Base-by-base conservation (phyloP, 2,888 invertebrate species). In the Drosophila picticornis region DNA sequence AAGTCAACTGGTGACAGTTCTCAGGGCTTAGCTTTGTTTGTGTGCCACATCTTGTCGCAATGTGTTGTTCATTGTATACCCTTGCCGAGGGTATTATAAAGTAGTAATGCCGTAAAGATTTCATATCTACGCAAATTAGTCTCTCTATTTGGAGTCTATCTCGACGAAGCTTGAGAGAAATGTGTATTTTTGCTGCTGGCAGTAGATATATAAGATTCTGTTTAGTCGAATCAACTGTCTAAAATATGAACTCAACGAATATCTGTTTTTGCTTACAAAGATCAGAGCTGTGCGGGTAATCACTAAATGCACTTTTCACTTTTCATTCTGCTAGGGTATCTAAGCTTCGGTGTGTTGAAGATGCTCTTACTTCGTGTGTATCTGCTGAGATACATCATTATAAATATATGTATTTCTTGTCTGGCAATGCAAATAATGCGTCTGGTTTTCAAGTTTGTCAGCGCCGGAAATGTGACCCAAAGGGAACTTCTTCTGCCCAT, bases 351-450 rank as follows among this genome's bases (percentile, higher is more conserved):
- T 10, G 25, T 36, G 36, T 7, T 16, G 16, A 10, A 25, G 3
- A 3, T 25, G 25, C 7, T 55, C 13, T 27, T 27, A 2, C 55
- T 25, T 25, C 10, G 6, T 64, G 22, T 34, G 38, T 50, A 27
- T 40, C 40, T 62, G 19, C 29, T 32, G 16, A 58, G n/a, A 43
- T 58, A 68, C 50, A 66, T 61, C 60, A 62, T 64, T 69, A 29
- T 51, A 51, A 11, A 31, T 64, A 11, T 50, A 13, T 64, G 53
- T 63, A 46, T 58, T 19, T 72, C 31, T 43, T 32, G 36, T 53
- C 59, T 71, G 76, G 79, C 72, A 81, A 68, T 79, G 88, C 86
- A 84, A 88, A 88, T 81, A 84, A 69, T 69, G 78, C 71, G 83
- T 77, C 83, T 79, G 81, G 76, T 75, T 84, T 78, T 72, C 51